Evolutionary conservation across 2,797 vertebrate genomes (phyloP).

Genomic region (Benthosema pterotum): DNA sequence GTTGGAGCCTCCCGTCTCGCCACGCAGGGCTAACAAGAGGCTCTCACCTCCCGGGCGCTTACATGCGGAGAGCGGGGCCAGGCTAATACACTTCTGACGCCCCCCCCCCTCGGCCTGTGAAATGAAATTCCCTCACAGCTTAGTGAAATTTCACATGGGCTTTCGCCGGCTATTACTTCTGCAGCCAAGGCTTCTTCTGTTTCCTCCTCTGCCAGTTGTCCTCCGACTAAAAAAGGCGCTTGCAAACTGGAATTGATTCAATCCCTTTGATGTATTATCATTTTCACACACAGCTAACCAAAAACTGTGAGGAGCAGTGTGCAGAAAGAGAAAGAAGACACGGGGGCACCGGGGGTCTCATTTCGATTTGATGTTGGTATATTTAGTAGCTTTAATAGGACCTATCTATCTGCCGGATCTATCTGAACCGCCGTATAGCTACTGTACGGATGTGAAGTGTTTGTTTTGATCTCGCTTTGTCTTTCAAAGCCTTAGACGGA

Average conservation of each 20-base stretch:
- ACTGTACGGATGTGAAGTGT: no score
- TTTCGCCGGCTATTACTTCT: conserved; percentile 14
- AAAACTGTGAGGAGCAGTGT: conserved; percentile 29
- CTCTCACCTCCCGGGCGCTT: conserved; percentile 39
- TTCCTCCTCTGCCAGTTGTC: conserved; percentile 4
- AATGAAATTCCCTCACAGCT: conserved; percentile 35
- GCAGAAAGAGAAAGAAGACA: no score
- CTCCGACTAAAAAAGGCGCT: conserved; percentile 30
- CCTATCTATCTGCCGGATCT: no score
- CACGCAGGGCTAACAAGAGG: conserved; percentile 51
- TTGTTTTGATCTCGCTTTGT: no score
- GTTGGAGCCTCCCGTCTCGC: conserved; percentile 30
- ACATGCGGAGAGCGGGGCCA: conserved; percentile 12
- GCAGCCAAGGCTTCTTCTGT: background rate
- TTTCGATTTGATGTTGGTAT: no score
- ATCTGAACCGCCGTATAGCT: no score
- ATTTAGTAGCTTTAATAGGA: no score
- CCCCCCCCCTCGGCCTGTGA: conserved; percentile 26
- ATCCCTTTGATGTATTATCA: conserved; percentile 45
- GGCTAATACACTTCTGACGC: conserved; percentile 41
- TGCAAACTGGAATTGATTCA: conserved; percentile 48
- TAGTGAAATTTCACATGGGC: conserved; percentile 21
- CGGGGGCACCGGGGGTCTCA: no score
- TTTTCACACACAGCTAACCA: conserved; percentile 47
- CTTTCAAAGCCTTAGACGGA: no score